Evolutionary conservation across 2,797 vertebrate species (phyloP), one percentile per base, ranked within the genome.

Genomic region (Microchirus variegatus): DNA sequence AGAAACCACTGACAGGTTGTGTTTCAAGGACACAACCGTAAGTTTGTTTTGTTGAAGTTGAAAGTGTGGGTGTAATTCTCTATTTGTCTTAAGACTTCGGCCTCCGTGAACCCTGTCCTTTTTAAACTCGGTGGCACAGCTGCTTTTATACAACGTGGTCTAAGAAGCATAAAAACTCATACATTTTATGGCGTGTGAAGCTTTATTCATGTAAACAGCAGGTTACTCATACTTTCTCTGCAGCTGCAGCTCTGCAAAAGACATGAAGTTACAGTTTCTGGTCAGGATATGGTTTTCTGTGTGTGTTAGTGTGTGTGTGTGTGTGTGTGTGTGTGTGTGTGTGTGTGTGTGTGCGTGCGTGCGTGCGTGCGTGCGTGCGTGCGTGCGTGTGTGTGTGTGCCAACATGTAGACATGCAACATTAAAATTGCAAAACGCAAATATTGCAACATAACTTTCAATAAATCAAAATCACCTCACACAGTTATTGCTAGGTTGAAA

Each of bases 261-360:
- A 86, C 84, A 89, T 81, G 89, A 91, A 88, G 88, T 80, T 80
- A 89, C 89, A 87, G 82, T 86, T 84, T 22, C 22, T 41, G 40
- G 11, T 81, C 67, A 67, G 78, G 69, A 71, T 62, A 59, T 47
- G 35, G 59, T 58, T 73, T 73, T 56, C 3, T 51, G 22, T 22
- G 22, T 22, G 22, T 22, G 22, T 22, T n/a, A n/a, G 12, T 36
- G 45, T 59, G 58, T 40, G 54, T 59, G 74, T 58, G 16, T 38
- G 55, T 38, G 48, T 52, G 37, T 40, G 52, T 56, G 66, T 60
- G 18, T 38, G 52, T 36, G 45, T 59, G 58, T 40, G 54, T 59
- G 74, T 58, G 16, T 38, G 55, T 38, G 48, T 52, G 37, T 40
- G 52, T 56, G 66, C 58, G 18, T 38, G 52, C 35, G 22, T 22